Base-by-base conservation (phyloP, 2,113 vertebrate species). In the Tenrec ecaudatus region DNA sequence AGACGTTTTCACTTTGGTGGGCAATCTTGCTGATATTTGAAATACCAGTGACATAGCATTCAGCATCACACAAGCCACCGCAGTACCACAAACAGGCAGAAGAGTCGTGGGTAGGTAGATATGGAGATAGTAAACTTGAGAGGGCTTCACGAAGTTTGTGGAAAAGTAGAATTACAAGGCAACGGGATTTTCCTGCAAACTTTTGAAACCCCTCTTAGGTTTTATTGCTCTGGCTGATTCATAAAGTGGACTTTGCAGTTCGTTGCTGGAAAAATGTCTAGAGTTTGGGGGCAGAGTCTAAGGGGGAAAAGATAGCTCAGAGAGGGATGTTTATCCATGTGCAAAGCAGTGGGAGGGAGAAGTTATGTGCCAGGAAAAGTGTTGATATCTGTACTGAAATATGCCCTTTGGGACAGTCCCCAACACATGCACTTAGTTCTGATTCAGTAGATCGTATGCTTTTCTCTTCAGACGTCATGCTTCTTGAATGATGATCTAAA, bases 251-350 rank as follows among this genome's bases (percentile, higher is more conserved):
- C 85, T 89, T 89, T 10, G 69, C 86, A 90, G 60, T 47, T 92
- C 58, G 58, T 53, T 95, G 86, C 88, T n/a, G 94, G 82, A 93
- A 77, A 83, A 31, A 10, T 12, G 71, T 83, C 92, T 69, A 58
- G 83, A 88, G 68, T 23, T 66, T 78, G 38, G 4, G 6, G 33
- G 19, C 2, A 79, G 31, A 79, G 87, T 86, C 62, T 33, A 53
- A 53, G 12, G 47, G 9, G 17, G 29, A 36, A 47, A 57, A 88
- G 91, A 82, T 36, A 40, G 68, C 16, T 19, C n/a, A 17, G 31
- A 22, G 58, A 93, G 53, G n/a, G 33, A 58, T 66, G 23, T 47
- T 47, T 25, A 16, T 82, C 47, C 22, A 0, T 25, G 68, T 69
- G 79, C 75, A 68, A 66, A 90, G 43, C 23, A 73, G 23, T 36